Evolutionary conservation across 2,888 invertebrate genomes (phyloP), one percentile per base, ranked within the genome.

Genomic region (Leuctra nigra): DNA sequence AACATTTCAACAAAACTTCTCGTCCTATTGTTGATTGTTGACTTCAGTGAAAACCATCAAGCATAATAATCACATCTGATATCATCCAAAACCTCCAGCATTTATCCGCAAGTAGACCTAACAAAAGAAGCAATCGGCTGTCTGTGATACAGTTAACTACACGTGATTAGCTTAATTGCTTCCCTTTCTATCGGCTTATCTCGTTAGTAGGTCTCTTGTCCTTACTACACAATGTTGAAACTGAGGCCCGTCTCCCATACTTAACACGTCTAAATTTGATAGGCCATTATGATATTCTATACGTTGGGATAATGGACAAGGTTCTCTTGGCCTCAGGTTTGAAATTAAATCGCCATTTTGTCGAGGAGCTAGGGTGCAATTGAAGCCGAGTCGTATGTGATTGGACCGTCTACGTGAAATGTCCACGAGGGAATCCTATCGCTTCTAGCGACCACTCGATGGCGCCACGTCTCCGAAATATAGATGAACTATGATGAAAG

Each of bases 391-490:
- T n/a, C n/a, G n/a, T n/a, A n/a, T n/a, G n/a, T n/a, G n/a, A n/a
- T n/a, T n/a, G n/a, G n/a, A n/a, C n/a, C n/a, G n/a, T n/a, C n/a
- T n/a, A n/a, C n/a, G n/a, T n/a, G n/a, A n/a, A n/a, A n/a, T n/a
- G n/a, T n/a, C 29, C 47, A 16, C 22, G 20, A 24, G 23, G 46
- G 24, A 23, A 46, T 38, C 38, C 20, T 11, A 6, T 29, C 29
- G 7, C 29, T 7, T 7, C 29, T 29, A 16, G 14, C 39, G 4
- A 20, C 20, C 4, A 20, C 4, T 20, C 18, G 14, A 39, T 39
- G 39, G 25, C 47, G 47, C 6, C 47, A 47, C 47, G 47, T 47
- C 29, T 29, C 4, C 4, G 47, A 47, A 47, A 47, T 24, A 24
- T 47, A 47, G 47, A 47, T 39, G 39, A 14, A 6, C 39, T 20